phyloP scores from a whole-genome alignment of 2,113 vertebrate species.

The Bubo scandiacus region DNA sequence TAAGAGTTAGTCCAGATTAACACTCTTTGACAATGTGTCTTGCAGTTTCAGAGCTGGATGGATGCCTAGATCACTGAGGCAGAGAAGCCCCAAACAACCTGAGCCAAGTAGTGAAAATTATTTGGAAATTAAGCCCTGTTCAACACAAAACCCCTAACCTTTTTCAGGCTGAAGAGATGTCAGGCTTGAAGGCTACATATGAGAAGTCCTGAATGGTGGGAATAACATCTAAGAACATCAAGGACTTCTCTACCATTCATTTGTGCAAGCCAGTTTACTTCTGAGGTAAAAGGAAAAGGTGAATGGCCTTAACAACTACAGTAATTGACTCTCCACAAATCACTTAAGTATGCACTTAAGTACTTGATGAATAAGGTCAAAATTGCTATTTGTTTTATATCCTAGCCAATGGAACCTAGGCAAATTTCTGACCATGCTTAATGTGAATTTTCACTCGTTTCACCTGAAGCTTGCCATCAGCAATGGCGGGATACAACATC shows the following conservation, averaged over 20 bases:
- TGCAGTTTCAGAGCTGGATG: neutral
- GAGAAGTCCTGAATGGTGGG: neutral
- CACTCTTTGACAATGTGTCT: neutral
- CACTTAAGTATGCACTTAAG: neutral
- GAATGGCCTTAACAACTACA: neutral
- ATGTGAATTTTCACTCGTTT: neutral
- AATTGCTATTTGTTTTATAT: neutral
- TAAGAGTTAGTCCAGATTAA: neutral
- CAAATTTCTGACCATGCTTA: neutral
- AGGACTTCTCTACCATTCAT: neutral
- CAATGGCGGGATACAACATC: neutral
- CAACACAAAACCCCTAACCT: neutral
- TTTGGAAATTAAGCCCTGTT: neutral
- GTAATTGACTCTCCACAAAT: neutral
- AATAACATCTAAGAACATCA: neutral
- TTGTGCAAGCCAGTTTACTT: neutral
- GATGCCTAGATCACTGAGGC: neutral
- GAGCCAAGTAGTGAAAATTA: neutral
- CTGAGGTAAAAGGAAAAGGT: neutral
- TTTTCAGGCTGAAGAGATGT: neutral
- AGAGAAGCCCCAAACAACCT: neutral
- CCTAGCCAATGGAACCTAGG: neutral
- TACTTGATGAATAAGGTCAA: neutral
- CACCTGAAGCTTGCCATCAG: neutral
- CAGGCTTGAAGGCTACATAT: neutral